A percentile compares a stretch with the other conserved stretches of the same genome.
Evolutionary conservation across 2,888 invertebrate species (phyloP).

Genomic region (Ephialtes manifestator): DNA sequence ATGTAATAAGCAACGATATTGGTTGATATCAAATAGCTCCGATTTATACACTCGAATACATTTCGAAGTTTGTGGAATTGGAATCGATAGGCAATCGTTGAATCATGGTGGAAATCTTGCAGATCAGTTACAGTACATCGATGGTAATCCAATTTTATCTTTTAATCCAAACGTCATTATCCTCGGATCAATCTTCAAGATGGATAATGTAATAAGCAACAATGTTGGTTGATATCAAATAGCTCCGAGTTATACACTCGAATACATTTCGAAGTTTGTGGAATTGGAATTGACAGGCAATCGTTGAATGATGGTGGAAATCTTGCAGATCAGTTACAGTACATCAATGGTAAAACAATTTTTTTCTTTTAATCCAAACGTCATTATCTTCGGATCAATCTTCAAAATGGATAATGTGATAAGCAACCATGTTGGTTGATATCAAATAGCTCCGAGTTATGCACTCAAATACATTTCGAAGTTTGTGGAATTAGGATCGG

Average conservation of each 20-base stretch:
- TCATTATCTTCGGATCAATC: not conserved
- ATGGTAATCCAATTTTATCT: not conserved
- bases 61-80: slow-evolving; percentile 15
- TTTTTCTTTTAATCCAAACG: not conserved
- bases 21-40: not conserved
- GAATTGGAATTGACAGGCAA: slow-evolving; percentile 24
- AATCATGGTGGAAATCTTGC: slow-evolving; percentile 1
- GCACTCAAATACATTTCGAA: not conserved
- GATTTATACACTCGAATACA: not conserved
- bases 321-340: not conserved
- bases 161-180: not conserved
- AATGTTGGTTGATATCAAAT: not conserved
- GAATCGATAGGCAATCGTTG: slow-evolving; percentile 17
- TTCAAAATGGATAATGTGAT: not conserved
- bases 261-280: slow-evolving; percentile 1
- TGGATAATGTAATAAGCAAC: not conserved
- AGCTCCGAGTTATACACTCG: not conserved
- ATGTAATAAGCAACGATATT: not conserved
- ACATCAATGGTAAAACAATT: slow-evolving; percentile 7
- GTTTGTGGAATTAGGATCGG: slow-evolving; percentile 28
- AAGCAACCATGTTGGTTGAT: not conserved
- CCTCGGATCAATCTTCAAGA: not conserved
- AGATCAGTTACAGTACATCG: slow-evolving; percentile 18
- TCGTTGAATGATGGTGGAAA: slow-evolving; percentile 20
- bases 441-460: not conserved